These are phyloP conservation scores for Aethes cnicana DNA, from an alignment of 2,888 invertebrate species.

Conservation along the genomic window DNA sequence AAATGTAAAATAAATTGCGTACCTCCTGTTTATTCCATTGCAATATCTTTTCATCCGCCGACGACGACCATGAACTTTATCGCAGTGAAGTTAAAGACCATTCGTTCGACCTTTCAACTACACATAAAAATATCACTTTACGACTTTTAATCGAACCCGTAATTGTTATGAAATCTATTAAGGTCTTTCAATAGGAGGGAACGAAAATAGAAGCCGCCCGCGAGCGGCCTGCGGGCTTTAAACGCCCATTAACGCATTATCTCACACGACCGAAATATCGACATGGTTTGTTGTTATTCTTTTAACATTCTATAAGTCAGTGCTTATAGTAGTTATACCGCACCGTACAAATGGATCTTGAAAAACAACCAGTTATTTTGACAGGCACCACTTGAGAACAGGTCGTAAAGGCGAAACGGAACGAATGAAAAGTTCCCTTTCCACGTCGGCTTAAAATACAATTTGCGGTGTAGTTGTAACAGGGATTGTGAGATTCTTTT, in stretches of 20 bases:
- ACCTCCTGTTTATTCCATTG: slow-evolving; percentile 23
- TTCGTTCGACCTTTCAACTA: slow-evolving; percentile 25
- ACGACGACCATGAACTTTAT: slow-evolving; percentile 38
- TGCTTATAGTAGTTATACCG: slow-evolving; percentile 59
- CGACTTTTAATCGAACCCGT: slow-evolving; percentile 17
- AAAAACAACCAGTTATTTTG: slow-evolving; percentile 79
- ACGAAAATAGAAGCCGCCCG: slow-evolving; percentile 41
- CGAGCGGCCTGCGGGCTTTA: slow-evolving; percentile 40
- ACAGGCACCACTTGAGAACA: slow-evolving; percentile 56
- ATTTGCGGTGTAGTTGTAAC: slow-evolving; percentile 39
- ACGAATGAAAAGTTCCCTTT: slow-evolving; percentile 43
- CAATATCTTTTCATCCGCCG: slow-evolving; percentile 33
- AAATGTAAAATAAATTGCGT: slow-evolving; percentile 25
- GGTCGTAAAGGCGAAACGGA: slow-evolving; percentile 51
- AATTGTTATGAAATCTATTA: slow-evolving; percentile 30
- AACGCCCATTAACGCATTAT: slow-evolving; percentile 65
- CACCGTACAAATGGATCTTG: slow-evolving; percentile 74
- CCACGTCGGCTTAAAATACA: slow-evolving; percentile 39
- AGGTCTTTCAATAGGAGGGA: slow-evolving; percentile 21
- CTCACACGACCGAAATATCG: slow-evolving; percentile 65
- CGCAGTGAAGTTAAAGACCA: slow-evolving; percentile 29
- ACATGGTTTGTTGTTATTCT: slow-evolving; percentile 67
- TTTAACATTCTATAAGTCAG: slow-evolving; percentile 69
- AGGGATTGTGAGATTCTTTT: slow-evolving; percentile 58
- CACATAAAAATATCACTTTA: slow-evolving; percentile 28